Evolutionary conservation across 2,888 invertebrate genomes (phyloP).

Genomic region (Athrips mouffetella): DNA sequence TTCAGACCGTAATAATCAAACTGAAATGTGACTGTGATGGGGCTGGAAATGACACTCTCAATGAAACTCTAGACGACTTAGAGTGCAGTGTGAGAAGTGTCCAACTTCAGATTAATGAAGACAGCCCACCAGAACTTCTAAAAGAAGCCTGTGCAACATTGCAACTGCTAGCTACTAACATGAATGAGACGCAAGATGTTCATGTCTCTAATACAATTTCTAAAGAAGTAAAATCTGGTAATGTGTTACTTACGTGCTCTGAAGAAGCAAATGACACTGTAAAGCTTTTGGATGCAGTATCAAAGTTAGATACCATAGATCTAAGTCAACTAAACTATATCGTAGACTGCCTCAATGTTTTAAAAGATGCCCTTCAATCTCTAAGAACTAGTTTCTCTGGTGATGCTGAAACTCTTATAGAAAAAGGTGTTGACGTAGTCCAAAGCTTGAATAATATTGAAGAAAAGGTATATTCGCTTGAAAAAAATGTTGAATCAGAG

Average conservation of each 20-base stretch:
- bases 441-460: slow-evolving; percentile 63
- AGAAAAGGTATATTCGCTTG: slow-evolving; percentile 59
- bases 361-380: slow-evolving; percentile 50
- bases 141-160: slow-evolving; percentile 66
- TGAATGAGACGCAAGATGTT: slow-evolving; percentile 46
- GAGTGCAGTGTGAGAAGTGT: slow-evolving; percentile 74
- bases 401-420: slow-evolving; percentile 54
- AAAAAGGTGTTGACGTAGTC: slow-evolving; percentile 60
- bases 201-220: slow-evolving; percentile 27
- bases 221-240: slow-evolving; percentile 30
- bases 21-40: slow-evolving; percentile 61
- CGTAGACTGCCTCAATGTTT: slow-evolving; percentile 35
- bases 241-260: slow-evolving; percentile 44
- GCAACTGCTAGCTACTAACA: slow-evolving; percentile 52
- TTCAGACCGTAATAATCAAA: slow-evolving; percentile 68
- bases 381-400: slow-evolving; percentile 44
- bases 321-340: slow-evolving; percentile 36
- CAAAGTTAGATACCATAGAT: slow-evolving; percentile 45
- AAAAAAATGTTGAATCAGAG: slow-evolving; percentile 48
- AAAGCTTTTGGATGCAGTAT: slow-evolving; percentile 62
- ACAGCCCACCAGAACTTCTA: slow-evolving; percentile 56
- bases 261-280: slow-evolving; percentile 48
- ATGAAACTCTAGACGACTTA: slow-evolving; percentile 72
- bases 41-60: slow-evolving; percentile 53
- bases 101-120: slow-evolving; percentile 65